Conservation (phyloP, 1,140 invertebrate species). For the Parapsyche elsis region DNA sequence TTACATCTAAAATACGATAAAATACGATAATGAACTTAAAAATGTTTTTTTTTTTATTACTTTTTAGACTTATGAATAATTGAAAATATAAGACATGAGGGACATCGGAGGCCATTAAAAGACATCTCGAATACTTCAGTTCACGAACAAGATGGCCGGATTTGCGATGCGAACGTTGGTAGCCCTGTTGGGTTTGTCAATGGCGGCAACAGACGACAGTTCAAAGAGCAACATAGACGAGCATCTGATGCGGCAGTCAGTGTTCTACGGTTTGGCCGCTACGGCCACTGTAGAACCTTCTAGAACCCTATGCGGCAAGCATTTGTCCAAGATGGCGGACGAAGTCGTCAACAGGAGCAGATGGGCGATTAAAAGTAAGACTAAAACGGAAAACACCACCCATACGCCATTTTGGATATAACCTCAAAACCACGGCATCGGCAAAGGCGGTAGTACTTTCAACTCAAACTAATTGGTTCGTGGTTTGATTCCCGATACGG, state of each 20-base stretch:
- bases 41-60: too few species aligned
- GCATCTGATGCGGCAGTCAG: constrained; percentile 24
- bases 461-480: not conserved
- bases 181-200: not conserved
- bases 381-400: not conserved
- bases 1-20: too few species aligned
- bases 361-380: constrained; percentile 49
- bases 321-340: constrained; percentile 6
- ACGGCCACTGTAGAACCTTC: not conserved
- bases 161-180: not conserved
- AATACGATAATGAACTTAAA: too few species aligned
- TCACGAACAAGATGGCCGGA: too few species aligned
- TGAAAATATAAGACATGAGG: too few species aligned
- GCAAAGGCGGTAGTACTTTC: too few species aligned
- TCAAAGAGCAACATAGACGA: not conserved
- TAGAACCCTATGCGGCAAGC: not conserved
- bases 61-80: too few species aligned
- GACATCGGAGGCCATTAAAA: too few species aligned
- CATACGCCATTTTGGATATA: too few species aligned
- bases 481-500: not conserved
- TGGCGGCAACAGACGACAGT: not conserved
- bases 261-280: constrained; percentile 36
- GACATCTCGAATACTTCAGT: too few species aligned
- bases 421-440: too few species aligned
- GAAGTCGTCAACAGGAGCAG: constrained; percentile 26